Evolutionary conservation across 2,888 invertebrate species (phyloP).

Genomic region (Neoascia interrupta): DNA sequence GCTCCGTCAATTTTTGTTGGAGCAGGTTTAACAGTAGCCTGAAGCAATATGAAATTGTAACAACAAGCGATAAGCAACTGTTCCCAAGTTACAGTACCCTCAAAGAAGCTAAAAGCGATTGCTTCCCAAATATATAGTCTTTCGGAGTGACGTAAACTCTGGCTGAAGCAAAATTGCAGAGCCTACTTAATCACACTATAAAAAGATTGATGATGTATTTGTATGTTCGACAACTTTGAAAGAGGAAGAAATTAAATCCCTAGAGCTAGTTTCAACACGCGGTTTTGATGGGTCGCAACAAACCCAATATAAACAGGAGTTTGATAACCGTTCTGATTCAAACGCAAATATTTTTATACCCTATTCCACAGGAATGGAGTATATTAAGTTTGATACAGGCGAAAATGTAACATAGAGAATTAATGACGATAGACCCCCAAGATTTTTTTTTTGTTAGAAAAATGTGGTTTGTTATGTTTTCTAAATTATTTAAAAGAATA

Average conservation of each 20-base stretch:
- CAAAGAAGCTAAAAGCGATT: background rate
- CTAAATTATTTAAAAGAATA: too few species aligned
- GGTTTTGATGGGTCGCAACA: conserved; percentile 1
- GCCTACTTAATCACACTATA: background rate
- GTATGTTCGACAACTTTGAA: background rate
- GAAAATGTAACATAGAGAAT: too few species aligned
- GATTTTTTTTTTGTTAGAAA: too few species aligned
- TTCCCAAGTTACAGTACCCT: background rate
- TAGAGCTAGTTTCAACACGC: conserved; percentile 1
- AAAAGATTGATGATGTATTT: background rate
- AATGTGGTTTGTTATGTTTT: too few species aligned
- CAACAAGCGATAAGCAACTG: background rate
- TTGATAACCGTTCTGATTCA: conserved; percentile 4
- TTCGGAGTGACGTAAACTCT: background rate
- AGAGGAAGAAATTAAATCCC: background rate
- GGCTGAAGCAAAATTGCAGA: background rate
- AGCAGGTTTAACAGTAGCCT: conserved; percentile 7
- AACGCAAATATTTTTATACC: background rate
- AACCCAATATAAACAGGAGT: too few species aligned
- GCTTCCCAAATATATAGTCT: background rate
- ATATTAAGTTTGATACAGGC: too few species aligned
- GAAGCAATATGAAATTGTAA: conserved; percentile 7
- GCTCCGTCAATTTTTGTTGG: conserved; percentile 1
- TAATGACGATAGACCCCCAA: too few species aligned
- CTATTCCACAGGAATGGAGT: too few species aligned